A percentile compares a stretch with the other conserved stretches of the same genome.
Conservation (phyloP, 2,888 invertebrate species). For the Nomada fabriciana region DNA sequence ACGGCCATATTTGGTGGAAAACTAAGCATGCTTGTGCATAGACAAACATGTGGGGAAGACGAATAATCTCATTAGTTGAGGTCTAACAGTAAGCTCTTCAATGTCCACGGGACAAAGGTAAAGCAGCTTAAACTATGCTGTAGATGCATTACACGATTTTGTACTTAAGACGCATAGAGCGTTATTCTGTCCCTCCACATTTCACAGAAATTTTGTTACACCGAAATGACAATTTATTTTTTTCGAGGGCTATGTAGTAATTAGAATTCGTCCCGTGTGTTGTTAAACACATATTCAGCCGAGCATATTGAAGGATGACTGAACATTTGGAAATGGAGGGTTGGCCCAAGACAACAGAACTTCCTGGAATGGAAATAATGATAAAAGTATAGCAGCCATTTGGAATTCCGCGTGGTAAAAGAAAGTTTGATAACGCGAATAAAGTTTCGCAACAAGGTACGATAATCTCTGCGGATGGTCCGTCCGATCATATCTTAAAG, state of each 20-base stretch:
- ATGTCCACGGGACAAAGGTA: slow-evolving; percentile 9
- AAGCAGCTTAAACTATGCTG: slow-evolving; percentile 8
- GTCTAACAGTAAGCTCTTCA: slow-evolving; percentile 12
- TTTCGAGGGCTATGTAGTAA: too few relatives aligned
- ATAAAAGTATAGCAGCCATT: slow-evolving; percentile 6
- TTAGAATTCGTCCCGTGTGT: too few relatives aligned
- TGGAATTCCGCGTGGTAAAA: slow-evolving; percentile 4
- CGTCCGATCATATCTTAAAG: slow-evolving; percentile 25
- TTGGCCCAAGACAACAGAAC: slow-evolving; percentile 2
- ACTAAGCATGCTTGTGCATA: slow-evolving; percentile 15
- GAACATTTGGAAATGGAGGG: too few relatives aligned
- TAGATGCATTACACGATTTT: neutral
- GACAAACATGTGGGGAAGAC: neutral
- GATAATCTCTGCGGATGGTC: slow-evolving; percentile 37
- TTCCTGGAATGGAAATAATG: slow-evolving; percentile 34
- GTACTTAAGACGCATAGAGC: neutral
- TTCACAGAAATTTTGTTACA: too few relatives aligned
- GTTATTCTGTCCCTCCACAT: neutral
- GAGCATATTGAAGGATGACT: too few relatives aligned
- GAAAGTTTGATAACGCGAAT: slow-evolving; percentile 50
- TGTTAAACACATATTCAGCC: too few relatives aligned
- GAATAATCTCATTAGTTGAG: slow-evolving; percentile 43
- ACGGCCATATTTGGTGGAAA: slow-evolving; percentile 11
- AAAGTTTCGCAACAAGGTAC: slow-evolving; percentile 40
- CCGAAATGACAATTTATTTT: too few relatives aligned